Conservation (phyloP, 2,113 vertebrate genomes). For the Entelurus aequoreus region DNA sequence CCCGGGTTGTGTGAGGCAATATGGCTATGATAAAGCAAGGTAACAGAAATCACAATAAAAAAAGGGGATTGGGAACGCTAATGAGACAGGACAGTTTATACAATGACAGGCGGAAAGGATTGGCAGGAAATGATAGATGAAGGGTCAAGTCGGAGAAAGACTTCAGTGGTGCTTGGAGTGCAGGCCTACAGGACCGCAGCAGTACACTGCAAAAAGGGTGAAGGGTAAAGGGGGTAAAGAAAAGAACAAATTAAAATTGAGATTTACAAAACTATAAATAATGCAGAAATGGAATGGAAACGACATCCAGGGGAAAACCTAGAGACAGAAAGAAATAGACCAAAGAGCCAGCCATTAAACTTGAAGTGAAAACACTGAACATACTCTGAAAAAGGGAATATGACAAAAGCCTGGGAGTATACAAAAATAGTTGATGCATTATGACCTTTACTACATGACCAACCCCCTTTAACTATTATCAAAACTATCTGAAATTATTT, state of each 20-base stretch:
- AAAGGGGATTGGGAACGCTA: conserved; percentile 2
- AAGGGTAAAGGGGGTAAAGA: conserved; percentile 20
- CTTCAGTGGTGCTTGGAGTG: conserved; percentile 78
- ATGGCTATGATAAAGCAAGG: conserved; percentile 16
- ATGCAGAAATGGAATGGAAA: conserved; percentile 2
- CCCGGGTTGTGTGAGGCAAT: not conserved
- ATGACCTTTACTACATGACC: too few relatives aligned
- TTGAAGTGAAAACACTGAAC: not conserved
- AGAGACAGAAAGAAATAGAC: not conserved
- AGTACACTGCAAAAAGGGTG: conserved; percentile 81
- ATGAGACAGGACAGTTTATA: conserved; percentile 12
- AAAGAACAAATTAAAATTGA: conserved; percentile 46
- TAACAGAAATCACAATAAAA: not conserved
- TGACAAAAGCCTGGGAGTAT: not conserved
- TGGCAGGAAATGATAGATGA: conserved; percentile 20
- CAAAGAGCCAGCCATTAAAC: not conserved
- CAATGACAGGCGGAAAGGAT: not conserved
- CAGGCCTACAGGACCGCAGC: conserved; percentile 87
- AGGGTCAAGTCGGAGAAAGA: conserved; percentile 36
- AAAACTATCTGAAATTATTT: not conserved
- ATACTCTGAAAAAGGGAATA: not conserved
- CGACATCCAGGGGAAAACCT: conserved; percentile 3
- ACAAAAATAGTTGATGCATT: not conserved
- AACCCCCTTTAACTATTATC: too few relatives aligned
- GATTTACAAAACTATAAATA: conserved; percentile 5